A percentile compares a stretch with the other conserved stretches of the same genome.
Evolutionary conservation across 2,113 vertebrate species (phyloP).

Genomic region (Clarias macrocephalus): DNA sequence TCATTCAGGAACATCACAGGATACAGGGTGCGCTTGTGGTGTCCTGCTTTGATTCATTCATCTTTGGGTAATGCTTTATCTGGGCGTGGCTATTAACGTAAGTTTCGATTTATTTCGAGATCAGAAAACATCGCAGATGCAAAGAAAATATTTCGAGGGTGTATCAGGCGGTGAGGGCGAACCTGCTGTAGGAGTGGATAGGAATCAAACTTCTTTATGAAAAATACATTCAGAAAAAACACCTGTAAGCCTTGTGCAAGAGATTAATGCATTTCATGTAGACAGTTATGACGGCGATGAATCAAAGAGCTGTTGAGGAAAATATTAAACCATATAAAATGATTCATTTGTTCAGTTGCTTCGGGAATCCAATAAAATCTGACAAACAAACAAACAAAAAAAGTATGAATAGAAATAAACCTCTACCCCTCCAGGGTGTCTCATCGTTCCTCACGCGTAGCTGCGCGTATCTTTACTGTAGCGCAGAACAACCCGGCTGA

Average conservation of each 20-base stretch:
- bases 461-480: neutral
- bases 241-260: too few species aligned
- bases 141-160: neutral
- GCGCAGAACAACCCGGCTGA: neutral
- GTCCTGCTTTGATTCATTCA: neutral
- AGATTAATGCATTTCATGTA: neutral
- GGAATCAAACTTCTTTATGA: too few species aligned
- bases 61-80: neutral
- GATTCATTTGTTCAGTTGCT: neutral
- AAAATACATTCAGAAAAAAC: too few species aligned
- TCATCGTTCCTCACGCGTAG: neutral
- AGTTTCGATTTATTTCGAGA: neutral
- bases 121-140: neutral
- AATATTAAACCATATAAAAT: neutral
- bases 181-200: neutral
- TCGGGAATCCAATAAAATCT: neutral
- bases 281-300: neutral
- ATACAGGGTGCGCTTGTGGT: neutral
- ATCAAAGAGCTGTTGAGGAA: neutral
- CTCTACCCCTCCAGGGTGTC: too few species aligned
- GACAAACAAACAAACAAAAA: neutral
- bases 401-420: neutral
- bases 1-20: neutral
- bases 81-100: neutral
- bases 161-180: neutral